These are phyloP conservation scores for Aphyosemion australe DNA, from an alignment of 2,113 vertebrate genomes.

Conservation along the genomic window DNA sequence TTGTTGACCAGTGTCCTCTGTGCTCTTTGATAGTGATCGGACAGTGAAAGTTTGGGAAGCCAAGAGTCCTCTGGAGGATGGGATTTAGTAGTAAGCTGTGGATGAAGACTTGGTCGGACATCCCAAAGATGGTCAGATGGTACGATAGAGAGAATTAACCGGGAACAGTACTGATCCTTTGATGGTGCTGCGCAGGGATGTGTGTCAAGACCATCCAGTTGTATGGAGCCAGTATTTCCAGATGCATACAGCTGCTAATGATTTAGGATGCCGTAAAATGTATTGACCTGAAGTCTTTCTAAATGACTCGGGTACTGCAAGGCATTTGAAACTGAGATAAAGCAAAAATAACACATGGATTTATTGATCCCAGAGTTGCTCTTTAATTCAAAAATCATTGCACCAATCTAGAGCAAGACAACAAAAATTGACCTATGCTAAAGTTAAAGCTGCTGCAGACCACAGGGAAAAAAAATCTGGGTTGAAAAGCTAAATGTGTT, in stretches of 20 bases:
- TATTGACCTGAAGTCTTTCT: background rate
- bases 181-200: background rate
- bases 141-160: background rate
- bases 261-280: background rate
- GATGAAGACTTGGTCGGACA: background rate
- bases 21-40: slow-evolving; percentile 82
- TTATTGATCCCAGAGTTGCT: too few species aligned
- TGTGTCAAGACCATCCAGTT: slow-evolving; percentile 20
- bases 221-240: background rate
- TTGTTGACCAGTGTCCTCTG: background rate
- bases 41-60: slow-evolving; percentile 97
- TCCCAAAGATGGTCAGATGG: background rate
- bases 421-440: too few species aligned
- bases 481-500: too few species aligned
- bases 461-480: background rate
- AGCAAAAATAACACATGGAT: background rate
- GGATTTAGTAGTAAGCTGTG: too few species aligned
- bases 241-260: too few species aligned
- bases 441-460: background rate
- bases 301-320: background rate
- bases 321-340: slow-evolving; percentile 1
- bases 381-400: too few species aligned
- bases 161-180: background rate
- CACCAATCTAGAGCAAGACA: too few species aligned
- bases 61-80: slow-evolving; percentile 83